phyloP scores from a whole-genome alignment of 2,888 invertebrate genomes.

The Copidosoma aretas region DNA sequence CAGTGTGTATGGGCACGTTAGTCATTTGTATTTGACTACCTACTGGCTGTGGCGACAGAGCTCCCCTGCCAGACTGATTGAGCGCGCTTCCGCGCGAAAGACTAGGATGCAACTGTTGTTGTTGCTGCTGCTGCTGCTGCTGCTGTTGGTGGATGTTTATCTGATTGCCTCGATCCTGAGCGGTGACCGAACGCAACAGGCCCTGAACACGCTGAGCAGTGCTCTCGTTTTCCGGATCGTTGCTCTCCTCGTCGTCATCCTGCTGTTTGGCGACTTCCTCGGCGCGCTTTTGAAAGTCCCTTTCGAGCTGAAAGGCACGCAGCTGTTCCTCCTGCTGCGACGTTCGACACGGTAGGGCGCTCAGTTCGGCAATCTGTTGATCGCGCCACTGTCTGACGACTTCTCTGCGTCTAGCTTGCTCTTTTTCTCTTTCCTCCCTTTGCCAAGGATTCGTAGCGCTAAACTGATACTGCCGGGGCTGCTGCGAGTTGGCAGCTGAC shows the following conservation, averaged over 20 bases:
- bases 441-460: conserved; percentile 85
- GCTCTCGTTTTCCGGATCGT: conserved; percentile 59
- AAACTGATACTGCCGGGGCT: conserved; percentile 62
- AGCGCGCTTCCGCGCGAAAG: conserved; percentile 48
- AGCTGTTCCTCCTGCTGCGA: conserved; percentile 87
- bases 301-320: conserved; percentile 86
- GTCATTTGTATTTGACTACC: conserved; percentile 58
- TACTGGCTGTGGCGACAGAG: conserved; percentile 58
- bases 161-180: conserved; percentile 53
- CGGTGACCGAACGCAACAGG: conserved; percentile 63
- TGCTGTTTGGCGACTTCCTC: conserved; percentile 77
- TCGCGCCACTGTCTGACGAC: conserved; percentile 83
- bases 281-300: conserved; percentile 91
- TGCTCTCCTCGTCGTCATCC: conserved; percentile 69
- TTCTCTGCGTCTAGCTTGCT: conserved; percentile 75
- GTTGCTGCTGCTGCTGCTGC: conserved; percentile 40
- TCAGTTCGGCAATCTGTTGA: conserved; percentile 83
- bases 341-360: conserved; percentile 73
- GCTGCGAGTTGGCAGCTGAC: conserved; percentile 57
- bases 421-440: conserved; percentile 87
- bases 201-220: conserved; percentile 65
- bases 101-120: conserved; percentile 45
- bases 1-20: conserved; percentile 56
- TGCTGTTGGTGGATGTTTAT: conserved; percentile 44
- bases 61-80: conserved; percentile 53